Percentiles rank a stretch among this genome's conserved stretches.
These are phyloP conservation scores for Crocodylus rhombifer DNA, from an alignment of 2,797 vertebrate genomes.

Conservation along the genomic window DNA sequence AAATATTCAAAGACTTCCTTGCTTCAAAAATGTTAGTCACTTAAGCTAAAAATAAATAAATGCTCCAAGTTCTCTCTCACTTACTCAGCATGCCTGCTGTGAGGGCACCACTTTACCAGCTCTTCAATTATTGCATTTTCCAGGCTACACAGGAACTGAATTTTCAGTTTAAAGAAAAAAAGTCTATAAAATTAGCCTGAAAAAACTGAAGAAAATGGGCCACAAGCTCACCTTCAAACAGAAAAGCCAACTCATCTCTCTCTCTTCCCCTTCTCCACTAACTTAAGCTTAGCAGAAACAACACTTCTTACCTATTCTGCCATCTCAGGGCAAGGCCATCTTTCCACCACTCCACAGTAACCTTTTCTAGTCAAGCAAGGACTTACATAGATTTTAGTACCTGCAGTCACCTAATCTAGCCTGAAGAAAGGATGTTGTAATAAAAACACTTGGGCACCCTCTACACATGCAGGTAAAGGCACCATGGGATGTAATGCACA, in stretches of 20 bases:
- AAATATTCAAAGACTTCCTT: not conserved
- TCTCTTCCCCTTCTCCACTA: not conserved
- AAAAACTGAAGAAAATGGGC: rapidly evolving
- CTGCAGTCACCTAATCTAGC: not conserved
- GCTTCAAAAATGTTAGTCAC: not conserved
- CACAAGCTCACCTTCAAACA: not conserved
- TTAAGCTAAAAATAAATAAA: not conserved
- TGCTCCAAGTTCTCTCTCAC: not conserved
- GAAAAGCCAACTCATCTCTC: not conserved
- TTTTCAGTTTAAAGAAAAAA: not conserved
- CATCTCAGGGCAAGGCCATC: not conserved
- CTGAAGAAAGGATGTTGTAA: not conserved
- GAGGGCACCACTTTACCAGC: not conserved
- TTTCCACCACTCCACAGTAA: not conserved
- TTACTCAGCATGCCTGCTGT: not conserved
- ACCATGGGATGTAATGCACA: too few relatives aligned
- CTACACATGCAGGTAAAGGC: too few relatives aligned
- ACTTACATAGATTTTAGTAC: not conserved
- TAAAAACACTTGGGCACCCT: too few relatives aligned
- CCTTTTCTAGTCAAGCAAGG: not conserved
- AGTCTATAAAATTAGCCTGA: not conserved
- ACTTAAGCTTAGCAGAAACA: conserved; percentile 4
- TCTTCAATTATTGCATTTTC: not conserved
- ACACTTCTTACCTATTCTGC: not conserved
- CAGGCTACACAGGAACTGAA: not conserved